Conservation (phyloP, 2,888 invertebrate genomes). For the Andricus quercusramuli region DNA sequence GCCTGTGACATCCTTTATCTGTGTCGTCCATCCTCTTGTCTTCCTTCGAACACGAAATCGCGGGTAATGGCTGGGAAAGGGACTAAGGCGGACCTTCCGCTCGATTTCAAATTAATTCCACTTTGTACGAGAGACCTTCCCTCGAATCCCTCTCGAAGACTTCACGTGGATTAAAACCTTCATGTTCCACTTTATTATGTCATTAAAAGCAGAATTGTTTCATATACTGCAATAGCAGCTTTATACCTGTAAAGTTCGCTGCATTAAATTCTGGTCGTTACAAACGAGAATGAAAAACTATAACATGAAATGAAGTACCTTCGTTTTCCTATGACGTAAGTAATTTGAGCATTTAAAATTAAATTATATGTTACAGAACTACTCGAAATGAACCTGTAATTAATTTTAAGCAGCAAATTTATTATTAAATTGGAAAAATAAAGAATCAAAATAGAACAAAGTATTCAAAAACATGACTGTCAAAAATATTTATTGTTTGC, state of each 20-base stretch:
- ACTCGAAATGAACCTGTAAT: no score
- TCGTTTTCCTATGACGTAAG: no score
- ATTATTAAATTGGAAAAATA: no score
- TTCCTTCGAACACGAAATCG: background rate
- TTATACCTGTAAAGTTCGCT: slow-evolving; percentile 15
- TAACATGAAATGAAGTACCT: slow-evolving; percentile 1
- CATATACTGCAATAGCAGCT: slow-evolving; percentile 8
- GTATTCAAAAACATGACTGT: no score
- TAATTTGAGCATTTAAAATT: no score
- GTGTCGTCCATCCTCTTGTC: slow-evolving; percentile 8
- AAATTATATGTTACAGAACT: no score
- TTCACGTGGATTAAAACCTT: slow-evolving; percentile 1
- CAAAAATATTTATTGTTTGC: no score
- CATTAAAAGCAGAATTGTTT: slow-evolving; percentile 31
- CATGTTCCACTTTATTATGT: slow-evolving; percentile 20
- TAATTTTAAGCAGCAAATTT: no score
- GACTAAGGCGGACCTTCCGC: slow-evolving; percentile 30
- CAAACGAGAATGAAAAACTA: slow-evolving; percentile 6
- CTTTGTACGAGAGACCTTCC: slow-evolving; percentile 12
- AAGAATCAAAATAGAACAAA: no score
- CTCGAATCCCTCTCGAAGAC: slow-evolving; percentile 2
- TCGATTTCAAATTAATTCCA: slow-evolving; percentile 32
- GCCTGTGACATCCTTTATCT: slow-evolving; percentile 4
- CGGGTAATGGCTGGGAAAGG: background rate
- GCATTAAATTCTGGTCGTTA: slow-evolving; percentile 19